A percentile compares a stretch with the other conserved stretches of the same genome.
phyloP scores from a whole-genome alignment of 2,888 invertebrate species.

The Leptinotarsa juncta region DNA sequence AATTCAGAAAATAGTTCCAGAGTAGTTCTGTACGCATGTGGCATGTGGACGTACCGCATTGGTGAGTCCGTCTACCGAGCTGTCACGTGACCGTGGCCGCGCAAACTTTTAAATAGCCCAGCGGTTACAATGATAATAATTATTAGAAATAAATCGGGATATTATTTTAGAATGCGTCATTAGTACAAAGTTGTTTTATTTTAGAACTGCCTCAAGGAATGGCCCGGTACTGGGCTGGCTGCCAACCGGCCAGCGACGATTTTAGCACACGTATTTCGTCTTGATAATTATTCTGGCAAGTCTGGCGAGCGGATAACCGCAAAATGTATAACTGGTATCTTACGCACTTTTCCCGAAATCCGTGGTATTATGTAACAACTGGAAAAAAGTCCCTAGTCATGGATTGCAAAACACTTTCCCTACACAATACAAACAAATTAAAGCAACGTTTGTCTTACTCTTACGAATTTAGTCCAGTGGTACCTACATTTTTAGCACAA shows the following conservation, averaged over 20 bases:
- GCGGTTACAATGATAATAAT: conserved; percentile 45
- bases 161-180: conserved; percentile 57
- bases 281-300: conserved; percentile 86
- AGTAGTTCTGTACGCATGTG: conserved; percentile 38
- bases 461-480: conserved; percentile 1
- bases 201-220: conserved; percentile 51
- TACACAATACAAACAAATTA: conserved; percentile 6
- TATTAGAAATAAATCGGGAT: conserved; percentile 47
- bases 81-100: conserved; percentile 46
- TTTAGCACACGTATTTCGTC: conserved; percentile 70
- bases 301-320: conserved; percentile 45
- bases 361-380: conserved; percentile 32
- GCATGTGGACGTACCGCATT: conserved; percentile 69
- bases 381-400: background rate
- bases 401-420: background rate
- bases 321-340: conserved; percentile 24
- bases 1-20: conserved; percentile 9
- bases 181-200: conserved; percentile 59
- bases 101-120: conserved; percentile 46
- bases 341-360: conserved; percentile 30
- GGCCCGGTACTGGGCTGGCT: conserved; percentile 68
- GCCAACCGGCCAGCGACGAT: conserved; percentile 66
- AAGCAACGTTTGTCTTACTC: conserved; percentile 11
- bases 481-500: conserved; percentile 1
- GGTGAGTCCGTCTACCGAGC: conserved; percentile 53